These are phyloP conservation scores for Campoplex capitator DNA, from an alignment of 2,888 invertebrate species.

Conservation along the genomic window DNA sequence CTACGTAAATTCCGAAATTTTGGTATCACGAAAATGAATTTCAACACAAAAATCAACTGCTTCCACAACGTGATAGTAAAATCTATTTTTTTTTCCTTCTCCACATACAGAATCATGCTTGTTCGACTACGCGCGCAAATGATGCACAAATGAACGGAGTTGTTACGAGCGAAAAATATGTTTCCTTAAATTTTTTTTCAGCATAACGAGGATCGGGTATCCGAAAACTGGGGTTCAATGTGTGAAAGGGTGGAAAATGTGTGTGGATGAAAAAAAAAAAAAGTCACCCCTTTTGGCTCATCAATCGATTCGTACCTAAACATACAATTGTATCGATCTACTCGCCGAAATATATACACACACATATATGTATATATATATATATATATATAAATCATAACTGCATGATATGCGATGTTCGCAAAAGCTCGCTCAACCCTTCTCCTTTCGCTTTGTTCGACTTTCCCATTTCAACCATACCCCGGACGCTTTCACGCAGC, in stretches of 20 bases:
- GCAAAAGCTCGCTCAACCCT: conserved; percentile 38
- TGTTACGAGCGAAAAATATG: conserved; percentile 15
- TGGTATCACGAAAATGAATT: not conserved
- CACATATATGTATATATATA: conserved; percentile 1
- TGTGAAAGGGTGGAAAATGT: conserved; percentile 2
- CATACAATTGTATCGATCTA: conserved; percentile 82
- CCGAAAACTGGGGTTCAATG: not conserved
- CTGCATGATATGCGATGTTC: conserved; percentile 5
- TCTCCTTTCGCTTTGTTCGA: conserved; percentile 79
- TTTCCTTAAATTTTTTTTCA: conserved; percentile 31
- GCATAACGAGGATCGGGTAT: conserved; percentile 10
- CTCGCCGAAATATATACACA: conserved; percentile 19
- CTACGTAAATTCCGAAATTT: not conserved
- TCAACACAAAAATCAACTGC: not conserved
- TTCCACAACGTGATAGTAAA: not conserved
- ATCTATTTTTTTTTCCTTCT: not conserved
- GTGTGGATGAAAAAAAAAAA: conserved; percentile 34
- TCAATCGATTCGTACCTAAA: conserved; percentile 80
- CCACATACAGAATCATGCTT: not conserved
- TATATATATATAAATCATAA: conserved; percentile 2
- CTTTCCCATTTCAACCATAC: conserved; percentile 78
- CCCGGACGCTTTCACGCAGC: conserved; percentile 79
- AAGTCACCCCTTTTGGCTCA: conserved; percentile 76
- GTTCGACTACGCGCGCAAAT: not conserved
- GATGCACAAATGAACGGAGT: conserved; percentile 27